A percentile compares a stretch with the other conserved stretches of the same genome.
Evolutionary conservation across 2,888 invertebrate genomes (phyloP).

Genomic region (Standfussiana lucernea): DNA sequence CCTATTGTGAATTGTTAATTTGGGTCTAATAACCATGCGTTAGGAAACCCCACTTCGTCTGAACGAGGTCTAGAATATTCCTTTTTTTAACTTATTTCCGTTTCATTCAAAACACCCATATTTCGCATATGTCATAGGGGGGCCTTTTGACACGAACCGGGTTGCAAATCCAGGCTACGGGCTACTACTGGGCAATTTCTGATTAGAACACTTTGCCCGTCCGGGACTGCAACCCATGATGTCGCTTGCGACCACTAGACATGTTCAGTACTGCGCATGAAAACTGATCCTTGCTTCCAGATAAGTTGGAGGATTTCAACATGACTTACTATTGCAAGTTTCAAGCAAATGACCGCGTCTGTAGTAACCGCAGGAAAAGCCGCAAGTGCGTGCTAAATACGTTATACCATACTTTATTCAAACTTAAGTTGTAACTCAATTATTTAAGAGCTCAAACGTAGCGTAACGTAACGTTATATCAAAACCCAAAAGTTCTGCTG

Average conservation of each 20-base stretch:
- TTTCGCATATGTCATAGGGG: too few species aligned
- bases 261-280: neutral
- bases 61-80: neutral
- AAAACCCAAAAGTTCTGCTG: neutral
- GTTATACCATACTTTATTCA: neutral
- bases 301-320: neutral
- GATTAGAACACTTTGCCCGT: neutral
- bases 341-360: neutral
- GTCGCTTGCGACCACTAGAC: neutral
- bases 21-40: neutral
- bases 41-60: neutral
- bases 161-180: neutral
- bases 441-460: neutral
- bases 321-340: slow-evolving; percentile 34
- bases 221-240: neutral
- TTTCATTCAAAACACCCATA: neutral
- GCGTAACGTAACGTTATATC: too few species aligned
- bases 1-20: neutral
- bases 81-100: neutral
- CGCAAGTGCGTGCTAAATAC: slow-evolving; percentile 11
- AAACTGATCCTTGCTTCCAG: slow-evolving; percentile 31
- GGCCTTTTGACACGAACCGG: neutral
- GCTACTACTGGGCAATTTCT: neutral
- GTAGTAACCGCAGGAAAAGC: fast-evolving
- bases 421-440: neutral